These are phyloP conservation scores for Zeugodacus cucurbitae DNA, from an alignment of 1,140 invertebrate genomes.

Conservation along the genomic window DNA sequence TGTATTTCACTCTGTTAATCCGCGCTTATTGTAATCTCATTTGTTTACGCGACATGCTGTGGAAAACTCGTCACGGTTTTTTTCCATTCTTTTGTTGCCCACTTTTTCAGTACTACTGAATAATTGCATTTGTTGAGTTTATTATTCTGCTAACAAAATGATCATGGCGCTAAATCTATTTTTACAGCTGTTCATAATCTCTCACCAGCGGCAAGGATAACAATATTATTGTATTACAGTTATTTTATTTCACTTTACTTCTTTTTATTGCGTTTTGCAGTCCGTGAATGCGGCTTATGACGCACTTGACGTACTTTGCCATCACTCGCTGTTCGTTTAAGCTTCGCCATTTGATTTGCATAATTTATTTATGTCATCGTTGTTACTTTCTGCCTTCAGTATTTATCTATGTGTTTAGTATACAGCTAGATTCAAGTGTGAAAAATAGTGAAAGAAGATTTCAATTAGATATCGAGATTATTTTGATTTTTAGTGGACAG, in stretches of 20 bases:
- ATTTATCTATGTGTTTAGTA: background rate
- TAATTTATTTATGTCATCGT: background rate
- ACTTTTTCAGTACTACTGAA: background rate
- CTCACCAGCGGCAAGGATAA: background rate
- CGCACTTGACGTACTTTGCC: background rate
- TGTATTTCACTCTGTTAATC: background rate
- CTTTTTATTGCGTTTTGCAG: background rate
- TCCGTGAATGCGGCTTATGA: background rate
- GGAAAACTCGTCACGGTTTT: background rate
- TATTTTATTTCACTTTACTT: background rate
- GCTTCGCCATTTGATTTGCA: background rate
- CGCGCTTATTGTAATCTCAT: background rate
- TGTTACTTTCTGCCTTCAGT: background rate
- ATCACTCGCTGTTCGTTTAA: background rate
- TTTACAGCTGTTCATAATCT: background rate
- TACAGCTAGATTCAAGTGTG: background rate
- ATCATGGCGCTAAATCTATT: slow-evolving; percentile 9
- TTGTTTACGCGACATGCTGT: background rate
- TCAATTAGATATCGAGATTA: background rate
- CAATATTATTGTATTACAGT: background rate
- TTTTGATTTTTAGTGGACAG: no score
- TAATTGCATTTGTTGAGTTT: background rate
- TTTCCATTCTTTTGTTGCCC: background rate
- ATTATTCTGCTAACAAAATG: background rate
- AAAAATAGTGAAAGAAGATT: background rate